These are phyloP conservation scores for Typhlichthys eigenmanni DNA, from an alignment of 2,797 vertebrate species.

Conservation along the genomic window DNA sequence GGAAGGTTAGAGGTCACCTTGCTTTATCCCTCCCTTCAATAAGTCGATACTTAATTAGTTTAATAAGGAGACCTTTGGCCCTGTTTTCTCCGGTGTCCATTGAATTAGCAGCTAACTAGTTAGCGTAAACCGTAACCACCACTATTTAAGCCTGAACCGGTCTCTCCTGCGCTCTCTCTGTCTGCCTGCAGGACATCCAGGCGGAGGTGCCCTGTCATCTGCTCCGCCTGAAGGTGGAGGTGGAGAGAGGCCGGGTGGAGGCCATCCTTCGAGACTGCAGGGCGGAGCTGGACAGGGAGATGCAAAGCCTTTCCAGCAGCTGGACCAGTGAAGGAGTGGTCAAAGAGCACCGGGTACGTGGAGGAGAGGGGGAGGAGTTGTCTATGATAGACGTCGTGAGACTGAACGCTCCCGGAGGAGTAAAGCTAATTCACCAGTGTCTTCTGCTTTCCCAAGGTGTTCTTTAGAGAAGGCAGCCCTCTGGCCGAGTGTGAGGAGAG, in stretches of 20 bases:
- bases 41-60: constrained; percentile 24
- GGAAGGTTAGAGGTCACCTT: constrained; percentile 86
- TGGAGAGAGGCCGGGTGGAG: constrained; percentile 80
- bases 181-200: constrained; percentile 82
- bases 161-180: background rate
- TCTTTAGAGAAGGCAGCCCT: constrained; percentile 85
- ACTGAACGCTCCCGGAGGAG: background rate
- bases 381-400: background rate
- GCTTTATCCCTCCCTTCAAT: constrained; percentile 53
- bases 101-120: constrained; percentile 39
- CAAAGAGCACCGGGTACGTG: constrained; percentile 84
- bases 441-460: constrained; percentile 66
- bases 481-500: constrained; percentile 84
- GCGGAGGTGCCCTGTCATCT: constrained; percentile 86
- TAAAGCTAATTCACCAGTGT: background rate
- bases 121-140: constrained; percentile 18
- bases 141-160: too few species aligned
- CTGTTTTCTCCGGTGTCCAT: constrained; percentile 24
- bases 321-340: constrained; percentile 85
- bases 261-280: constrained; percentile 81
- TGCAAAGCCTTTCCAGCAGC: constrained; percentile 75
- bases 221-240: constrained; percentile 85
- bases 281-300: constrained; percentile 83
- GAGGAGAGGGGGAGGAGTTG: constrained; percentile 31
- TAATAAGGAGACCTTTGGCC: constrained; percentile 25